Base-by-base conservation (phyloP, 2,888 invertebrate species). In the Aplocera efformata region DNA sequence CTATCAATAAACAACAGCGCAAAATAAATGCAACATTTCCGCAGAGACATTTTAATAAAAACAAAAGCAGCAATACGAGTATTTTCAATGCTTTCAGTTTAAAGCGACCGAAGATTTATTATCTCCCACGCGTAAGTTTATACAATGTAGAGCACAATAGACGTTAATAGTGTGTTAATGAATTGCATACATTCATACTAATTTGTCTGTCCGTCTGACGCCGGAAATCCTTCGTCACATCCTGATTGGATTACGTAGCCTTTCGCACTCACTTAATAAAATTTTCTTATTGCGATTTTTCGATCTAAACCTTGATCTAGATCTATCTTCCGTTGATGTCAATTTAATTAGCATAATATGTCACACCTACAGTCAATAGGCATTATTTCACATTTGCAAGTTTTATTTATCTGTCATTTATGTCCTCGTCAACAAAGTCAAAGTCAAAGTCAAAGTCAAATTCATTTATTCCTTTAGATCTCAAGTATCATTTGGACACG, bases 191-290 rank as follows among this genome's bases (percentile, higher is more conserved):
- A 56, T 60, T 47, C 54, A 53, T 60, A 37, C 17, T 46, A 53
- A 58, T 50, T 38, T 52, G 53, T 62, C 50, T 50, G 56, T 57
- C 40, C 32, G 48, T 35, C 42, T 45, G 42, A 57, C 57, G 38
- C 47, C 53, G 71, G 74, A 75, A 73, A 62, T 71, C 63, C 70
- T 74, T 74, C 64, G 56, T 58, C 49, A 58, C 58, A 56, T 70
- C 63, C 69, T 73, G 71, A 72, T 67, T 59, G 48, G 28, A n/a
- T 48, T 35, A 26, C 47, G 45, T 50, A 48, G 33, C 42, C 49
- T 46, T 58, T 57, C 44, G 46, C 58, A 53, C 45, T 47, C 41
- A 32, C 39, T 28, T 39, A 48, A 40, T 50, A 59, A n/a, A n/a
- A 53, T 50, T 33, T 32, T 47, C 32, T 50, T 55, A 9, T 37